Percentiles rank a stretch among this genome's conserved stretches.
Evolutionary conservation across 2,888 invertebrate genomes (phyloP).

Genomic region (Subacronicta megacephala): DNA sequence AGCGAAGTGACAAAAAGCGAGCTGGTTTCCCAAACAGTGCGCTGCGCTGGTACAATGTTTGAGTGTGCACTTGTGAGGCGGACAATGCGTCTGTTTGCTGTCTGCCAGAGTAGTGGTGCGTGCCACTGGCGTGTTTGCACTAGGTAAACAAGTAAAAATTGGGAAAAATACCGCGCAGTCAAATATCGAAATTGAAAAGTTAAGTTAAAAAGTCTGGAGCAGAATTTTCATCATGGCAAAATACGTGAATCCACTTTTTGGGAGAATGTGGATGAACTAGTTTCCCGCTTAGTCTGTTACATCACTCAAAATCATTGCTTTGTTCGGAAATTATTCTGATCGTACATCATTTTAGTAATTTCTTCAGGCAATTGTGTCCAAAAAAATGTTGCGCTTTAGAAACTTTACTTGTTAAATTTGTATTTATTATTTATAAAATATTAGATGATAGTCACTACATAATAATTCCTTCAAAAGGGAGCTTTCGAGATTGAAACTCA

Average conservation of each 20-base stretch:
- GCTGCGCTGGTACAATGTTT: conserved; percentile 39
- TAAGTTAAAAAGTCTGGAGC: too few species aligned
- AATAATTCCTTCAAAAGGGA: neutral
- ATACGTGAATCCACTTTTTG: neutral
- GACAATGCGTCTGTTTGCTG: conserved; percentile 68
- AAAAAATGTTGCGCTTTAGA: too few species aligned
- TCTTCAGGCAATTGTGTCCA: too few species aligned
- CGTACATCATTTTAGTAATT: too few species aligned
- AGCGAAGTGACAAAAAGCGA: conserved; percentile 37
- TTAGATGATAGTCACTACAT: too few species aligned
- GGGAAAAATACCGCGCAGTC: conserved; percentile 61
- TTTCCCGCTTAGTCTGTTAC: too few species aligned
- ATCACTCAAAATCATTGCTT: too few species aligned
- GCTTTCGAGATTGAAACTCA: neutral
- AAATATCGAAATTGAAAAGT: conserved; percentile 13
- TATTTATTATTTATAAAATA: too few species aligned
- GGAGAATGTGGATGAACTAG: too few species aligned
- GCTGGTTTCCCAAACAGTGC: conserved; percentile 34
- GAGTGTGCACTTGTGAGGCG: conserved; percentile 36
- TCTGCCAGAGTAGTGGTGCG: conserved; percentile 72
- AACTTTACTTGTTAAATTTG: too few species aligned
- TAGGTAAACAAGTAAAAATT: conserved; percentile 75
- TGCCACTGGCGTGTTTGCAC: conserved; percentile 74
- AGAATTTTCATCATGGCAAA: neutral
- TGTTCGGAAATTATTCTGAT: too few species aligned